Percentiles rank a stretch among this genome's conserved stretches.
Conservation (phyloP, 23 tunicate species). For the Botrylloides violaceus region DNA sequence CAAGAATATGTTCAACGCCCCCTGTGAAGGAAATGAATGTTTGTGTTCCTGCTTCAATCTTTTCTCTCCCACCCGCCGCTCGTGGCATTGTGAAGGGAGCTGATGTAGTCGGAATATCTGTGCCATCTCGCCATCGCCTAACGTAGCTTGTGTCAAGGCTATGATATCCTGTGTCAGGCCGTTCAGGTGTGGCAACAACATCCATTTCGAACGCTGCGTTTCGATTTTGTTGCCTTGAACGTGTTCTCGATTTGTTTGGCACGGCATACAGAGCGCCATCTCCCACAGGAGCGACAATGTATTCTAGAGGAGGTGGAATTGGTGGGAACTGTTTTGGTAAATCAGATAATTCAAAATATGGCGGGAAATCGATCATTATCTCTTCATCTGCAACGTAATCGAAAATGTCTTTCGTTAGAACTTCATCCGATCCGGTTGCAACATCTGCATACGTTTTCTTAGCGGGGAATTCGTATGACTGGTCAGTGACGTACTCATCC, state of each 20-base stretch:
- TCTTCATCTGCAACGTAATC: constrained; percentile 1
- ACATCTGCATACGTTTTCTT: constrained; percentile 1
- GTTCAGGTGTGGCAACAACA: too few relatives aligned
- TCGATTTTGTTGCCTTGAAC: too few relatives aligned
- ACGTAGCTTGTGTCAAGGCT: too few relatives aligned
- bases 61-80: too few relatives aligned
- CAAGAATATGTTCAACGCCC: too few relatives aligned
- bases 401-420: neutral
- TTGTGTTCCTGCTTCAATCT: too few relatives aligned
- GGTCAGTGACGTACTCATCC: constrained; percentile 4
- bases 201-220: neutral
- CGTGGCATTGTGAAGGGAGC: too few relatives aligned
- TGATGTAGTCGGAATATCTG: too few relatives aligned
- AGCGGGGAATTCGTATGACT: neutral
- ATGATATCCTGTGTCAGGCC: too few relatives aligned
- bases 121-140: too few relatives aligned
- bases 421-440: constrained; percentile 4
- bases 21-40: too few relatives aligned
- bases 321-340: neutral
- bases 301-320: neutral
- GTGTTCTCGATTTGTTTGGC: constrained; percentile 1
- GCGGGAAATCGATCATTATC: constrained; percentile 50
- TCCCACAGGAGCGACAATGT: constrained; percentile 14
- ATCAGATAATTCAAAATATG: constrained; percentile 12
- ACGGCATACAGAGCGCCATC: constrained; percentile 5